phyloP scores from a whole-genome alignment of 2,888 invertebrate genomes.

The Cheilosia grossa region DNA sequence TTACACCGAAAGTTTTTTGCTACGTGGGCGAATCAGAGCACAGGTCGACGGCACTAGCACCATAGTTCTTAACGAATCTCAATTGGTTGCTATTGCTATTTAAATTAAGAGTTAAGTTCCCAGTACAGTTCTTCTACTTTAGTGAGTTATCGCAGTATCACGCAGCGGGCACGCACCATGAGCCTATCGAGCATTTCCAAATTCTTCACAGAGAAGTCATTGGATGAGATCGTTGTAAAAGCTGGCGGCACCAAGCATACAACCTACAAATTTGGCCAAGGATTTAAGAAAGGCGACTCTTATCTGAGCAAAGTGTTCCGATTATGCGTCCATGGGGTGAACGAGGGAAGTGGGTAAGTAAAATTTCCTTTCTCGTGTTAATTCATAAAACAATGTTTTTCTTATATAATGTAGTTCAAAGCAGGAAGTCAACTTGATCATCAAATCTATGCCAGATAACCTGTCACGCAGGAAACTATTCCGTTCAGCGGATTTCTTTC shows the following conservation, averaged over 20 bases:
- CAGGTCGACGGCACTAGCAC: constrained; percentile 7
- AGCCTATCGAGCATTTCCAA: constrained; percentile 80
- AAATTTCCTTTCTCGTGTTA: neutral
- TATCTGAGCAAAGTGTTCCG: constrained; percentile 87
- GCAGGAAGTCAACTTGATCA: constrained; percentile 85
- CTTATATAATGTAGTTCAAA: constrained; percentile 68
- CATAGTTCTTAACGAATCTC: constrained; percentile 20
- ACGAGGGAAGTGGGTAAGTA: constrained; percentile 77
- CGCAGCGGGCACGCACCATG: constrained; percentile 47
- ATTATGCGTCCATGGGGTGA: constrained; percentile 84
- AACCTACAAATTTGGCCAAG: constrained; percentile 83
- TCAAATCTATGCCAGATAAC: constrained; percentile 88
- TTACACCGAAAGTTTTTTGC: neutral
- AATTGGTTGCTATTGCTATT: constrained; percentile 17
- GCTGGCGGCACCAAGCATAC: constrained; percentile 81
- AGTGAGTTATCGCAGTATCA: neutral
- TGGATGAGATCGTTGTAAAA: constrained; percentile 82
- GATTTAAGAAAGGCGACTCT: constrained; percentile 87
- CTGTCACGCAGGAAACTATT: constrained; percentile 86
- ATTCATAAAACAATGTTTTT: neutral
- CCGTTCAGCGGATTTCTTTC: constrained; percentile 87
- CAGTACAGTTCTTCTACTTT: constrained; percentile 14
- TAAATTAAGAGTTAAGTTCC: neutral
- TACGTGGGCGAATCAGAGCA: constrained; percentile 57
- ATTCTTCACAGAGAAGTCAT: constrained; percentile 82